Evolutionary conservation across 2,797 vertebrate species (phyloP).

Genomic region (Hephaestus fuliginosus): DNA sequence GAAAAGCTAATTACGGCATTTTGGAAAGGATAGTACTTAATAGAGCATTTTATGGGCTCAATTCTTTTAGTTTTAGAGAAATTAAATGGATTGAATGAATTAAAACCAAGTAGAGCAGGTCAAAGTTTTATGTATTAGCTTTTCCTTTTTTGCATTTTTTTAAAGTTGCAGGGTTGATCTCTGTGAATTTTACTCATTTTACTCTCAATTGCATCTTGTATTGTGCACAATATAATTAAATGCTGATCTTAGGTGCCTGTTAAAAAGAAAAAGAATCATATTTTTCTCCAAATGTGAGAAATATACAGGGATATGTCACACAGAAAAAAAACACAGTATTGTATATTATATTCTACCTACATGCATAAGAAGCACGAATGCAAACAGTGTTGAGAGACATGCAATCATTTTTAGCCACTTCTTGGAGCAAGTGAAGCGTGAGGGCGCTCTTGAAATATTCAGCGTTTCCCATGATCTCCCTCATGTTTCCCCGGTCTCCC

Average conservation of each 20-base stretch:
- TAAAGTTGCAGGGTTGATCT: background rate
- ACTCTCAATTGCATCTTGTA: no score
- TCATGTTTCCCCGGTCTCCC: slow-evolving; percentile 48
- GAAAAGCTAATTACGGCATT: background rate
- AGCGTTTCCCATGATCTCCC: slow-evolving; percentile 54
- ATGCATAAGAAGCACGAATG: background rate
- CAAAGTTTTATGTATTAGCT: background rate
- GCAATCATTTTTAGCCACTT: background rate
- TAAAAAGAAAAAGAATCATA: background rate
- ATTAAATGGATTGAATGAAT: background rate
- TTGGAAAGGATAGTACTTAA: background rate
- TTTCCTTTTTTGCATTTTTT: background rate
- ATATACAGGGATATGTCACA: background rate
- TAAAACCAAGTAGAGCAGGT: background rate
- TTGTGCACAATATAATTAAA: no score
- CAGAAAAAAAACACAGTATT: background rate
- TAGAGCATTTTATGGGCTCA: background rate
- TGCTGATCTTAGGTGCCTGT: background rate
- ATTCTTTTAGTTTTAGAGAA: background rate
- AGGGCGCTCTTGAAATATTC: slow-evolving; percentile 63
- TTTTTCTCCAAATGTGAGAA: background rate
- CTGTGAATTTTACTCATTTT: background rate
- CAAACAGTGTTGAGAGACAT: slow-evolving; percentile 15
- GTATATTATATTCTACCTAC: no score
- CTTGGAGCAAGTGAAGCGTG: slow-evolving; percentile 41